Evolutionary conservation across 1,140 invertebrate species (phyloP).

Genomic region (Lutraria rhynchaena): DNA sequence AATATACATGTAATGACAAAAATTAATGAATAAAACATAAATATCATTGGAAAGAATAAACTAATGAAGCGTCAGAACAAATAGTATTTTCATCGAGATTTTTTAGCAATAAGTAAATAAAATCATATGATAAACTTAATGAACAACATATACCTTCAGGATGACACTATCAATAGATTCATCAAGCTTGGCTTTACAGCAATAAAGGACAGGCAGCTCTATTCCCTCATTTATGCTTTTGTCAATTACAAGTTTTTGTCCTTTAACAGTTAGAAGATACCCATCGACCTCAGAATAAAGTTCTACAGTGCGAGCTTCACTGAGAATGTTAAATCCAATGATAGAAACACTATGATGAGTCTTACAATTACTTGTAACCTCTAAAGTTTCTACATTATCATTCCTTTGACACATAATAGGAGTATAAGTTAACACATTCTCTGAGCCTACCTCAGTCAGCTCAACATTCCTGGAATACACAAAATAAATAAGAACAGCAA

Average conservation of each 20-base stretch:
- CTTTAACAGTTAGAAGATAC: conserved; percentile 24
- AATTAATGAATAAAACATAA: not conserved
- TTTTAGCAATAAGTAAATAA: not conserved
- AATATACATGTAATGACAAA: not conserved
- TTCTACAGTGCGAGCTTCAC: conserved; percentile 23
- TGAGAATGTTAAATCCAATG: conserved; percentile 13
- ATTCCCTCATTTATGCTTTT: not conserved
- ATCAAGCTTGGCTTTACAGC: conserved; percentile 20
- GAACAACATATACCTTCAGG: conserved; percentile 8
- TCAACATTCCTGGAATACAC: not conserved
- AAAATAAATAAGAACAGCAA: not conserved
- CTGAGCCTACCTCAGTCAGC: not conserved
- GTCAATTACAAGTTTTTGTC: not conserved
- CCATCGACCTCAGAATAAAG: conserved; percentile 31
- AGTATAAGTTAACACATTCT: not conserved
- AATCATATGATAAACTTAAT: not conserved
- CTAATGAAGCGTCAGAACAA: not conserved
- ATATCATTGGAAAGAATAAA: not conserved
- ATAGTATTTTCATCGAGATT: not conserved
- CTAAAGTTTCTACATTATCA: not conserved
- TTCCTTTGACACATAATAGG: not conserved
- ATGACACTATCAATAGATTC: not conserved
- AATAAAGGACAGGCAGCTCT: not conserved
- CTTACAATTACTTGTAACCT: conserved; percentile 21
- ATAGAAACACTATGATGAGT: conserved; percentile 20